Percentiles rank a stretch among this genome's conserved stretches.
These are phyloP conservation scores for Drosophila neocordata DNA, from an alignment of 1,140 invertebrate species.

Conservation along the genomic window DNA sequence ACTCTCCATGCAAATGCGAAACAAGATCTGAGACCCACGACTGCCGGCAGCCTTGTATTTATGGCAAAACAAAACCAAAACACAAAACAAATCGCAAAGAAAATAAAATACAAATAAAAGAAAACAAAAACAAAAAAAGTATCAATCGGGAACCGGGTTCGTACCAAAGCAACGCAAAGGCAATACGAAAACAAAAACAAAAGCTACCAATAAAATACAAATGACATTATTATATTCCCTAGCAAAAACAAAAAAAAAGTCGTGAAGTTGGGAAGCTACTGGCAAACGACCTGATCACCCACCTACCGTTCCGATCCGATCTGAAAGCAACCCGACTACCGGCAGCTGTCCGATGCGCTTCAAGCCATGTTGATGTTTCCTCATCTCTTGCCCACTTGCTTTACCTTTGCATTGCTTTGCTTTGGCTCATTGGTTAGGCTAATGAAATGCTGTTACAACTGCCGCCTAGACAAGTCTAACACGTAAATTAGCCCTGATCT, in stretches of 20 bases:
- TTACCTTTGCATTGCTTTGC: conserved; percentile 11
- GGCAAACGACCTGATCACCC: conserved; percentile 31
- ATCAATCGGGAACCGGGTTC: conserved; percentile 20
- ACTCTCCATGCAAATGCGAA: conserved; percentile 60
- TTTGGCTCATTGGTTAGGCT: conserved; percentile 24
- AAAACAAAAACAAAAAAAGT: conserved; percentile 39
- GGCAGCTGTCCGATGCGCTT: conserved; percentile 66
- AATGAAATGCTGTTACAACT: conserved; percentile 16
- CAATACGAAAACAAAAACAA: conserved; percentile 36
- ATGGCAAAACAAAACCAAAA: conserved; percentile 60
- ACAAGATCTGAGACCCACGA: conserved; percentile 52
- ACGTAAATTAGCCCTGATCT: conserved; percentile 24
- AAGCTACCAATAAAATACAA: conserved; percentile 64
- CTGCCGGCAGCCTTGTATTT: conserved; percentile 57
- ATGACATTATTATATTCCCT: conserved; percentile 76
- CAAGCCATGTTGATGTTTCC: conserved; percentile 55
- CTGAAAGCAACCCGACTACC: conserved; percentile 44
- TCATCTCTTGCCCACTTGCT: conserved; percentile 27
- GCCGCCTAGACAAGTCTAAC: conserved; percentile 18
- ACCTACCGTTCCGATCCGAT: conserved; percentile 6
- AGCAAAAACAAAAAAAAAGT: conserved; percentile 20
- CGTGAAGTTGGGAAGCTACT: conserved; percentile 40
- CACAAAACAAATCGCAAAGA: conserved; percentile 56
- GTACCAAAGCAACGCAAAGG: background rate
- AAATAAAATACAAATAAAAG: conserved; percentile 12